Evolutionary conservation across 2,113 vertebrate species (phyloP), one percentile per base, ranked within the genome.

Genomic region (Pomatostomus ruficeps): DNA sequence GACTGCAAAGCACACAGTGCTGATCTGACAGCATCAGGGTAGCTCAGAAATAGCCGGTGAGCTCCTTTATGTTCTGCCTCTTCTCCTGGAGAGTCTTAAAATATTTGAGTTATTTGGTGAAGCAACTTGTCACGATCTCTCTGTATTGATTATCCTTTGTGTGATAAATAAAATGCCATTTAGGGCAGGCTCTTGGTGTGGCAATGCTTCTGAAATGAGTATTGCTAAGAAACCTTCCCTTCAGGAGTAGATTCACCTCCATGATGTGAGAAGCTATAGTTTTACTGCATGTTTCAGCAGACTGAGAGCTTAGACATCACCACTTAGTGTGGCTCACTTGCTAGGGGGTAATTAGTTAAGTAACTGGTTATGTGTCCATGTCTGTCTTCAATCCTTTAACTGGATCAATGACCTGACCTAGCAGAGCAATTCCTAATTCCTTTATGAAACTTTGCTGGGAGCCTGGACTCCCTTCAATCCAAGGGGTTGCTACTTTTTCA

Each of bases 371-470:
- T 93, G 40, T 74, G 82, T 58, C 33, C 26, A 10, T 70, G 85
- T 21, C 88, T 90, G 35, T 31, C 75, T 94, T 81, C 79, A 92
- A 67, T 92, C 88, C 83, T 88, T 88, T 95, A 96, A 97, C 72
- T 72, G 85, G 94, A 94, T 95, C 85, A 80, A 24, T 86, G 75
- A 85, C 59, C 70, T 90, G 80, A 94, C 75, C 72, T 74, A 79
- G 54, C 79, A 86, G 57, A 77, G 88, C 57, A 74, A 45, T 86
- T 93, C 67, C 48, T 95, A 94, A 95, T 93, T 91, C 88, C 63
- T 94, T 94, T 91, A 90, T 79, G 85, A 83, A 91, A 77, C 94
- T 76, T 90, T 48, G 14, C 73, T 51, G 38, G 40, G 67, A 73
- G 75, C 22, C 57, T 93, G 85, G 71, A 24, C 59, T 80, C 42